Conservation (phyloP, 2,797 vertebrate genomes). For the Tolypeutes matacus region DNA sequence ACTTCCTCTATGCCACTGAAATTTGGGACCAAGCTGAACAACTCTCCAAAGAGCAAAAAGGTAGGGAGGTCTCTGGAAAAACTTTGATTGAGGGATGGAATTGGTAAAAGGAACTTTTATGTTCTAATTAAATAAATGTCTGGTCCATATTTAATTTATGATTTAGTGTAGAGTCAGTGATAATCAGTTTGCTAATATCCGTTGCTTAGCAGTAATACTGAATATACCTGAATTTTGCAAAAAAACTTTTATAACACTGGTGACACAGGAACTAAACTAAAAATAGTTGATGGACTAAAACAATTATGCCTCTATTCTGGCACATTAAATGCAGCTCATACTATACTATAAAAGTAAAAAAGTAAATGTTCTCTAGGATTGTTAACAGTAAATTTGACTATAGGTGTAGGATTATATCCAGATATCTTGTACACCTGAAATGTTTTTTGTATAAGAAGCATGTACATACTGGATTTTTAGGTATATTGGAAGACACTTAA, state of each 20-base stretch:
- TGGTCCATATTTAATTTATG: slow-evolving; percentile 43
- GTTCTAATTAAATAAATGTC: slow-evolving; percentile 4
- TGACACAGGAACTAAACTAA: slow-evolving; percentile 52
- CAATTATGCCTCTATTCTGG: background rate
- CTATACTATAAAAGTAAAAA: background rate
- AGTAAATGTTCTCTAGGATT: background rate
- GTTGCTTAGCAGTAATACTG: background rate
- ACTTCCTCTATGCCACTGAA: slow-evolving; percentile 98
- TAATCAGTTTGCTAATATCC: slow-evolving; percentile 39
- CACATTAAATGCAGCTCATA: background rate
- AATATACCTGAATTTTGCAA: slow-evolving; percentile 12
- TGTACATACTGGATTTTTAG: slow-evolving; percentile 4
- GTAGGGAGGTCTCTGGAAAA: slow-evolving; percentile 85
- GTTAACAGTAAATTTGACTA: background rate
- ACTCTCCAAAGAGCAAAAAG: slow-evolving; percentile 97
- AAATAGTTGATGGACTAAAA: slow-evolving; percentile 12
- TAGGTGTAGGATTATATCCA: background rate
- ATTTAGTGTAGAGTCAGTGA: background rate
- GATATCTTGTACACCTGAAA: background rate
- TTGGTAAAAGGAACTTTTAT: slow-evolving; percentile 39
- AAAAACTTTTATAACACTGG: background rate
- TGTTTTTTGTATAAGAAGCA: slow-evolving; percentile 20
- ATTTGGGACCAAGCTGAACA: slow-evolving; percentile 99
- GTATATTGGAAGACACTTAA: background rate
- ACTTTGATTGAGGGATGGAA: slow-evolving; percentile 16